Evolutionary conservation across 1,140 invertebrate genomes (phyloP).

Genomic region (Rhysida immarginata): DNA sequence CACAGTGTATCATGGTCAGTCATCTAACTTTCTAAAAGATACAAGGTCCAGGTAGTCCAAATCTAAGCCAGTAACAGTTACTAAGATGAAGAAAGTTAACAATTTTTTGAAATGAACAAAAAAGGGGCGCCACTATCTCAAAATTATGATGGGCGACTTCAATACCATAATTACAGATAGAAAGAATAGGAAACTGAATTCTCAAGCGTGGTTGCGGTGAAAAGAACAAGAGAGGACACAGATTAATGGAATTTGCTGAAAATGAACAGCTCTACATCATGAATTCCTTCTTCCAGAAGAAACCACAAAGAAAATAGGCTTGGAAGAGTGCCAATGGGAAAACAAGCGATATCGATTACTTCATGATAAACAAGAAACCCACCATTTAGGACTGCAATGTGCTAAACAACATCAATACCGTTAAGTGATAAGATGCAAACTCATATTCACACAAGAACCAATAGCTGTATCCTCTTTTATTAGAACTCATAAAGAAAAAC

Average conservation of each 20-base stretch:
- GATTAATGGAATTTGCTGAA: background rate
- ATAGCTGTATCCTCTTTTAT: background rate
- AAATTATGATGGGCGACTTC: too few species aligned
- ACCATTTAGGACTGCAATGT: background rate
- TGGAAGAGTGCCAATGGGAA: background rate
- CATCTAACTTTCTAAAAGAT: too few species aligned
- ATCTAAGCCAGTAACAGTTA: too few species aligned
- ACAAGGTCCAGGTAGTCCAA: too few species aligned
- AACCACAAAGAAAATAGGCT: background rate
- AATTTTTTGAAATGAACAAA: too few species aligned
- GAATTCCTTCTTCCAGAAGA: background rate
- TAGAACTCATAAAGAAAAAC: background rate
- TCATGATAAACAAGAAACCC: background rate
- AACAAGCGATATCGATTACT: background rate
- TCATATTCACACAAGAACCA: background rate
- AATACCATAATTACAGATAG: too few species aligned
- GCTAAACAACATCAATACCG: background rate
- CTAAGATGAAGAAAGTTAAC: too few species aligned
- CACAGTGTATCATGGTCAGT: too few species aligned
- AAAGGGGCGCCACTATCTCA: too few species aligned
- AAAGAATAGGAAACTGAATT: too few species aligned
- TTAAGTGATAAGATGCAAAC: background rate
- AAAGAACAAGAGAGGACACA: too few species aligned
- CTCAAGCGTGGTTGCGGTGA: too few species aligned
- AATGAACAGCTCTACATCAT: background rate